phyloP scores from a whole-genome alignment of 1,140 invertebrate species.

The Drosophila biarmipes region DNA sequence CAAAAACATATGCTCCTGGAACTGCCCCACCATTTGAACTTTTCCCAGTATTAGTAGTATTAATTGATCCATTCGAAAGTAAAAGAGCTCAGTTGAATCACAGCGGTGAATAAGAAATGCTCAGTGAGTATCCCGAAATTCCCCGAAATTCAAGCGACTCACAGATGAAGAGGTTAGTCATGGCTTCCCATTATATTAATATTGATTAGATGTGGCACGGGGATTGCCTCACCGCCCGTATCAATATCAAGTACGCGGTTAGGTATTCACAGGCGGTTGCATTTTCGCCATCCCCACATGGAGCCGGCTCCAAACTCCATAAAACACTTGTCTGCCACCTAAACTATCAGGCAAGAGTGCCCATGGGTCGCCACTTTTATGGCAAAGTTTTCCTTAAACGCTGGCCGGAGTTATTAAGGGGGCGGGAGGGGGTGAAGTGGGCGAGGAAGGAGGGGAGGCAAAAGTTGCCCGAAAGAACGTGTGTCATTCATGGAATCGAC shows the following conservation, averaged over 20 bases:
- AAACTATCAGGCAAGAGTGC: conserved; percentile 41
- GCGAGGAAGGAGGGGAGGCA: background rate
- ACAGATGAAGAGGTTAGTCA: background rate
- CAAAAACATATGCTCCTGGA: conserved; percentile 9
- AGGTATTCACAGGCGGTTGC: conserved; percentile 31
- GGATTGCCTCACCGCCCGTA: conserved; percentile 18
- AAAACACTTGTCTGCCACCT: conserved; percentile 44
- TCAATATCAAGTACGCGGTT: conserved; percentile 4
- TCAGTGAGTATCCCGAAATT: background rate
- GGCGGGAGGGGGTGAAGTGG: conserved; percentile 4
- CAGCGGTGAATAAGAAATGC: background rate
- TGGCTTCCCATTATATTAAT: background rate
- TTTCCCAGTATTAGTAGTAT: background rate
- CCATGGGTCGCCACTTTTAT: conserved; percentile 44
- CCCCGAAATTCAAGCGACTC: background rate
- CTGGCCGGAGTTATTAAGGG: conserved; percentile 15
- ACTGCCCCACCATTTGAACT: conserved; percentile 28
- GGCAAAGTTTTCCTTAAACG: conserved; percentile 52
- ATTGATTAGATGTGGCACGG: background rate
- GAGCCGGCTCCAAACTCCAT: conserved; percentile 40
- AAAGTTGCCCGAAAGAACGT: conserved; percentile 28
- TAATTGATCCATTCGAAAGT: background rate
- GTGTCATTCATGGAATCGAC: conserved; percentile 57
- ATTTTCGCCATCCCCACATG: conserved; percentile 49
- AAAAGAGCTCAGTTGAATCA: conserved; percentile 1